Evolutionary conservation across 2,113 vertebrate species (phyloP).

Genomic region (Montifringilla adamsi): DNA sequence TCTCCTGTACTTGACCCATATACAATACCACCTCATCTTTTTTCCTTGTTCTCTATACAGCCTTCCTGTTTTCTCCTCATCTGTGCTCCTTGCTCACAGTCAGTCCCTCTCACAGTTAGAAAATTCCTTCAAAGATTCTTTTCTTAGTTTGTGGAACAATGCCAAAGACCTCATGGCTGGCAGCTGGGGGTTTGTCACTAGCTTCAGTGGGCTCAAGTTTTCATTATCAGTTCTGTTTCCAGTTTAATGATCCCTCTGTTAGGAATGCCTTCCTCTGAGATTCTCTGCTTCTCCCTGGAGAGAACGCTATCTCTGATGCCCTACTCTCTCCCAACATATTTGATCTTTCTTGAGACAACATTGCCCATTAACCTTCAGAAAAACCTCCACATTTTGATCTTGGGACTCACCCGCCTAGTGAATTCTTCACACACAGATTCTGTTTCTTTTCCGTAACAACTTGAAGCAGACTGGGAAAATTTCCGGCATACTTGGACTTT

Average conservation of each 20-base stretch:
- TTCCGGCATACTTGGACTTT: constrained; percentile 64
- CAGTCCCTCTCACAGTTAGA: background rate
- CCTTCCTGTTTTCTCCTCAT: background rate
- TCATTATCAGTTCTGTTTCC: background rate
- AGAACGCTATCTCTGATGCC: background rate
- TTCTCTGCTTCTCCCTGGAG: background rate
- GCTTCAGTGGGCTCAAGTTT: background rate
- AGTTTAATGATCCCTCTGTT: background rate
- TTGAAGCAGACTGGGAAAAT: constrained; percentile 48
- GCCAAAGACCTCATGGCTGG: background rate
- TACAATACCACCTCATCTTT: background rate
- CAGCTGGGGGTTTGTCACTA: background rate
- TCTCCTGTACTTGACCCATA: background rate
- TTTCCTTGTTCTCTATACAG: background rate
- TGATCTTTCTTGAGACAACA: background rate
- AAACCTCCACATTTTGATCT: background rate
- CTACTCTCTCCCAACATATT: background rate
- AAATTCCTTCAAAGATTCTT: background rate
- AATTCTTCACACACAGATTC: constrained; percentile 68
- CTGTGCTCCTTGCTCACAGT: background rate
- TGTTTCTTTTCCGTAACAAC: constrained; percentile 50
- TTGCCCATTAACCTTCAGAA: background rate
- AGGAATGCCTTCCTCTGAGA: background rate
- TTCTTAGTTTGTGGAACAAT: background rate
- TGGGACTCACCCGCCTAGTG: constrained; percentile 39